Evolutionary conservation across 1,140 invertebrate genomes (phyloP), one percentile per base, ranked within the genome.

Genomic region (Eriocheir sinensis): DNA sequence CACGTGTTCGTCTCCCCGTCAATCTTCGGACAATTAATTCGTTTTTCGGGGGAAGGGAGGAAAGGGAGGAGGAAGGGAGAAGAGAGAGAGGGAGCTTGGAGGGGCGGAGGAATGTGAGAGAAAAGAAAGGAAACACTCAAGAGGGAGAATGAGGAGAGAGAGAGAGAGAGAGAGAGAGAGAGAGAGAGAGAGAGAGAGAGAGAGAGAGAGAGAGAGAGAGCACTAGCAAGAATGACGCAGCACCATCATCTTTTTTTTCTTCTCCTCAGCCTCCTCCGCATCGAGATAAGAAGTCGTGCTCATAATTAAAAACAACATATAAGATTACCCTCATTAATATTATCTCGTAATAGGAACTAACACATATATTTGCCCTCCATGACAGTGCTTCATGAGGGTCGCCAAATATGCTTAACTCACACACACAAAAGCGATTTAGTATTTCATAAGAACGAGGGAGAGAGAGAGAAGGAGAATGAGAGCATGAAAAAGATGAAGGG

Each of bases 11-110:
- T 44, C 12, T 41, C 40, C 36, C n/a, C 86, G 44, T 88, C 86
- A 88, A 41, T 88, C 38, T 44, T 40, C 44, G 38, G 44, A 88
- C 86, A 88, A 88, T 88, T 88, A 30, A 88, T 44, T 85, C 83
- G 60, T 72, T 72, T 72, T n/a, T 72, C n/a, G 21, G 60, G 60
- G 27, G 60, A n/a, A 72, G 60, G 79, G 36, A 0, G 30, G 90
- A 21, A 38, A 32, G 34, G 48, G 15, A 60, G 0, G 90, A 41
- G 48, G n/a, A 38, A 38, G 60, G 30, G 32, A 41, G 36, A n/a
- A 38, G 79, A 44, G 72, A 40, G n/a, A 41, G n/a, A 30, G 53
- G 38, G 34, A 41, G 40, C 3, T 38, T 27, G 36, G 44, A 41
- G 40, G 38, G 30, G 38, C 0, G 17, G 9, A 30, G n/a, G 38